Conservation (phyloP, 2,113 vertebrate species). For the Macheiramphus alcinus region DNA sequence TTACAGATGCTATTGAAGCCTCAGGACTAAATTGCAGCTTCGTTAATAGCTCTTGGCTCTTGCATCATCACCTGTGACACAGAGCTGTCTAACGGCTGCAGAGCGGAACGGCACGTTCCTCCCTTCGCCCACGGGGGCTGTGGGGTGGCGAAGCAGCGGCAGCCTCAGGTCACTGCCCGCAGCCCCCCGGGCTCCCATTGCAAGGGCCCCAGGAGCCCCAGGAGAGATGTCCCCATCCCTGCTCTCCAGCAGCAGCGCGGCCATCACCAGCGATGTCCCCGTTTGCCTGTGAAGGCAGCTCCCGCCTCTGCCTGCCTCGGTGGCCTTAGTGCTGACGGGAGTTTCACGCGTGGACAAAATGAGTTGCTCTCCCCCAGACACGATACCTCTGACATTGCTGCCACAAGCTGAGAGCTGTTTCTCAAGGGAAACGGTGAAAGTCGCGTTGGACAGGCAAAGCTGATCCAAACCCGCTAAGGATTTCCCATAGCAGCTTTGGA, state of each 20-base stretch:
- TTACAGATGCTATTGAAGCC: background rate
- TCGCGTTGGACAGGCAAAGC: background rate
- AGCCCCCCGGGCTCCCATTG: fast-evolving
- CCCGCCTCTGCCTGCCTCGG: background rate
- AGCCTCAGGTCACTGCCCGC: fast-evolving
- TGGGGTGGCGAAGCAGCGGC: background rate
- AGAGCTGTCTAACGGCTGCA: background rate
- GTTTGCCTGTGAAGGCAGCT: background rate
- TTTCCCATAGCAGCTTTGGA: background rate
- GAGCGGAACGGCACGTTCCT: background rate
- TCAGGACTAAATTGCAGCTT: background rate
- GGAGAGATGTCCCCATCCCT: background rate
- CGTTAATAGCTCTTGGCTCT: background rate
- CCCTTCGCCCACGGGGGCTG: background rate
- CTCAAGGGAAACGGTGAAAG: background rate
- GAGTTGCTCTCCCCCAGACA: background rate
- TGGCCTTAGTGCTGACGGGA: fast-evolving
- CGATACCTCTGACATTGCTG: background rate
- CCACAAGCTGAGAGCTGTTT: background rate
- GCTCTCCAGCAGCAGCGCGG: background rate
- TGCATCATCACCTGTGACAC: background rate
- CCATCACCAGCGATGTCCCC: background rate
- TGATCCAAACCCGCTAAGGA: background rate
- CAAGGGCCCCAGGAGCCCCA: background rate
- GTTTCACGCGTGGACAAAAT: background rate